These are phyloP conservation scores for Anguilla marmorata DNA, from an alignment of 2,797 vertebrate species.

Conservation along the genomic window DNA sequence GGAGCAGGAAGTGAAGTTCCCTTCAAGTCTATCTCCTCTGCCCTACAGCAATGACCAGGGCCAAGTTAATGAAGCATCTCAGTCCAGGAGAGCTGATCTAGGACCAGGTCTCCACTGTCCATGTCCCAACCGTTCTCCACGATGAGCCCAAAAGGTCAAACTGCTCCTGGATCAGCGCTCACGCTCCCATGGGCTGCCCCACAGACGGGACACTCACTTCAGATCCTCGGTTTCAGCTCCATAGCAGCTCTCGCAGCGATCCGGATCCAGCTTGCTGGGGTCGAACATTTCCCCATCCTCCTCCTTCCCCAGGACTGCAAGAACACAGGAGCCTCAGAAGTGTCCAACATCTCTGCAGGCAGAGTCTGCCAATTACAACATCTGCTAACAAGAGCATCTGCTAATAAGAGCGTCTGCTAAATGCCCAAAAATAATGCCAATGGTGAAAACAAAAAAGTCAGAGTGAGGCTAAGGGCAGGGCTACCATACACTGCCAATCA, in stretches of 20 bases:
- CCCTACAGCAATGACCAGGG: background rate
- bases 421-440: too few relatives aligned
- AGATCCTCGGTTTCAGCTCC: constrained; percentile 93
- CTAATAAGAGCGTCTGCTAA: too few relatives aligned
- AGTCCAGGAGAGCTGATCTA: too few relatives aligned
- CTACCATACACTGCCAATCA: background rate
- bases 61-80: too few relatives aligned
- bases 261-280: constrained; percentile 83
- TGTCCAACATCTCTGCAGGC: background rate
- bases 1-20: background rate
- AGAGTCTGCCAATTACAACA: background rate
- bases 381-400: too few relatives aligned
- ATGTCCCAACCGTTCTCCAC: too few relatives aligned
- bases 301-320: constrained; percentile 83
- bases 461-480: too few relatives aligned
- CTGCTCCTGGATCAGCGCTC: background rate
- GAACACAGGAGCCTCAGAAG: background rate
- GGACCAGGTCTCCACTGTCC: too few relatives aligned
- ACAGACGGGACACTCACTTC: constrained; percentile 74
- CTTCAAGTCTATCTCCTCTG: background rate
- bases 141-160: background rate
- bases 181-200: too few relatives aligned
- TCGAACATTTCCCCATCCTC: constrained; percentile 81
- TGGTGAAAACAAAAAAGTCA: too few relatives aligned
- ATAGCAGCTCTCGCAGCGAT: constrained; percentile 95